Evolutionary conservation across 2,888 invertebrate species (phyloP).

Genomic region (Agrilus cyanescens): DNA sequence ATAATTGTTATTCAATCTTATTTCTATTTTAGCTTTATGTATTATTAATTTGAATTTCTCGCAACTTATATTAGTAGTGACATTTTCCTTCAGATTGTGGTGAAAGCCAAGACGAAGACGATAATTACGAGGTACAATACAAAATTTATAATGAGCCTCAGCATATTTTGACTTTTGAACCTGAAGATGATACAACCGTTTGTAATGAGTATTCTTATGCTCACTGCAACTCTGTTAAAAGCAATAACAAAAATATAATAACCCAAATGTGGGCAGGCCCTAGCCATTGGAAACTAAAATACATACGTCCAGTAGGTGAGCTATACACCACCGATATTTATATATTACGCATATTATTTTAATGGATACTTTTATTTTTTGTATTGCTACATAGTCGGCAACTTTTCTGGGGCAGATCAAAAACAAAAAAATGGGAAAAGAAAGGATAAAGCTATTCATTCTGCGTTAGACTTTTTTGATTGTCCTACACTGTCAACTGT

Average conservation of each 20-base stretch:
- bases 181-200: constrained; percentile 36
- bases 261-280: constrained; percentile 66
- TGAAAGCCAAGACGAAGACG: constrained; percentile 19
- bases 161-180: constrained; percentile 44
- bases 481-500: too few species aligned
- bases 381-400: constrained; percentile 11
- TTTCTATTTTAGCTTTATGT: neutral
- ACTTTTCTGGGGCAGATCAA: constrained; percentile 14
- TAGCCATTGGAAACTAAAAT: constrained; percentile 66
- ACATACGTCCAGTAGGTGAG: constrained; percentile 20
- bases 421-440: constrained; percentile 5
- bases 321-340: too few species aligned
- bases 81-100: too few species aligned
- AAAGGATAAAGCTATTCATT: neutral
- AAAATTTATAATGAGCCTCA: too few species aligned
- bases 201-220: constrained; percentile 60
- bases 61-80: too few species aligned
- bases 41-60: neutral
- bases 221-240: constrained; percentile 40
- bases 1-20: too few species aligned
- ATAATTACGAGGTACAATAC: constrained; percentile 15
- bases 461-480: too few species aligned
- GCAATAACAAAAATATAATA: constrained; percentile 17
- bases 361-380: constrained; percentile 20
- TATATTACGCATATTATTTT: neutral